These are phyloP conservation scores for Harpalus rubripes DNA, from an alignment of 2,888 invertebrate genomes.

Conservation along the genomic window DNA sequence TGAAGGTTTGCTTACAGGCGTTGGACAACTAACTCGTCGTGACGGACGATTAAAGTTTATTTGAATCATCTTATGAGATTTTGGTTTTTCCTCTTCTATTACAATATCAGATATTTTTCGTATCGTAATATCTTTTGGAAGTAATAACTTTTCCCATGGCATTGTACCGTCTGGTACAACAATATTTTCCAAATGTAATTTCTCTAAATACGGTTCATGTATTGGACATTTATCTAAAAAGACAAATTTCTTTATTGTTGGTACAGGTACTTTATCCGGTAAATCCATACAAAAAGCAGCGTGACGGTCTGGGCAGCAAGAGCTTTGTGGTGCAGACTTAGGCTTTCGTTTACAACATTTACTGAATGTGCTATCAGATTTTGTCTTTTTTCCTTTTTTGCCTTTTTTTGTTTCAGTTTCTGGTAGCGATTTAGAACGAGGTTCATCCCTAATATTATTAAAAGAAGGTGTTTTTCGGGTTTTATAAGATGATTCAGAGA, in stretches of 20 bases:
- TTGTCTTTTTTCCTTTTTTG: neutral
- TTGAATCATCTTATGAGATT: neutral
- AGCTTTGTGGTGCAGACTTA: neutral
- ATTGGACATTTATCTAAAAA: neutral
- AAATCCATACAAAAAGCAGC: neutral
- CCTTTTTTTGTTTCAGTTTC: neutral
- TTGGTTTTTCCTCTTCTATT: neutral
- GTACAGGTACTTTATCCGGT: neutral
- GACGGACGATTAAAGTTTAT: neutral
- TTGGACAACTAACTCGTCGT: neutral
- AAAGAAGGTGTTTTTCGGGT: neutral
- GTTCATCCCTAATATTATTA: neutral
- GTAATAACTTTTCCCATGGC: conserved; percentile 1
- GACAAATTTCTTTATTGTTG: neutral
- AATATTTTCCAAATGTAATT: neutral
- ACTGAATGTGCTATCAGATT: neutral
- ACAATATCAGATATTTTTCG: conserved; percentile 9
- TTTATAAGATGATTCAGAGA: neutral
- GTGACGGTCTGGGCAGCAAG: neutral
- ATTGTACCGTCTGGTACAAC: neutral
- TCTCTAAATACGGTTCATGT: conserved; percentile 4
- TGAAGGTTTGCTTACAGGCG: neutral
- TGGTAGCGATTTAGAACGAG: neutral
- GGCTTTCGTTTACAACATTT: no score
- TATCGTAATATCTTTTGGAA: conserved; percentile 12